A percentile compares a stretch with the other conserved stretches of the same genome.
These are phyloP conservation scores for Trachurus trachurus DNA, from an alignment of 2,797 vertebrate genomes.

Conservation along the genomic window DNA sequence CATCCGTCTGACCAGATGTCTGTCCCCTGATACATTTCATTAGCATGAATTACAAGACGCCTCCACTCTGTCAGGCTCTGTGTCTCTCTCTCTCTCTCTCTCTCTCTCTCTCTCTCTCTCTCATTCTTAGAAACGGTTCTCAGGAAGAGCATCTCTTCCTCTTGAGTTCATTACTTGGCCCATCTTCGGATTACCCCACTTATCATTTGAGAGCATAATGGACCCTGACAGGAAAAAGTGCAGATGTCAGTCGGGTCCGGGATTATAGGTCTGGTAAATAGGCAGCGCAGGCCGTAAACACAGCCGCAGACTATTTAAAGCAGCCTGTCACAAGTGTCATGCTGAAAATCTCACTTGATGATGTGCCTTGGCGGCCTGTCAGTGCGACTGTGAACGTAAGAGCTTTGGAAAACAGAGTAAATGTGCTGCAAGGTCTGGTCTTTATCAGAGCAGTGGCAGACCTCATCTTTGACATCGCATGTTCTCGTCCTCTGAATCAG, in stretches of 20 bases:
- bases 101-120: slow-evolving; percentile 1
- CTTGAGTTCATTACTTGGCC: slow-evolving; percentile 42
- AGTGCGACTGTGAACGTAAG: slow-evolving; percentile 6
- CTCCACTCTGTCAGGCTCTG: background rate
- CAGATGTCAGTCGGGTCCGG: slow-evolving; percentile 58
- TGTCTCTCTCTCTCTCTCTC: background rate
- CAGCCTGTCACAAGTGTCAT: slow-evolving; percentile 64
- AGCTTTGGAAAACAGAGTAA: slow-evolving; percentile 40
- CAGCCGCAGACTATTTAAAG: slow-evolving; percentile 53
- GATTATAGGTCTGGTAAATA: slow-evolving; percentile 59
- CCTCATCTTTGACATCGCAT: slow-evolving; percentile 50
- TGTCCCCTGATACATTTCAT: slow-evolving; percentile 40
- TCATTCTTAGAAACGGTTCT: slow-evolving; percentile 29
- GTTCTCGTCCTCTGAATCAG: slow-evolving; percentile 39
- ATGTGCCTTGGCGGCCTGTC: slow-evolving; percentile 46
- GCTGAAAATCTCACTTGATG: slow-evolving; percentile 52
- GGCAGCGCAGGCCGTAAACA: slow-evolving; percentile 54
- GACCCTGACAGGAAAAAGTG: slow-evolving; percentile 50
- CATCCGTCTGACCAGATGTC: slow-evolving; percentile 57
- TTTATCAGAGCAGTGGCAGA: slow-evolving; percentile 68
- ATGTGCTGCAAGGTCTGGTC: slow-evolving; percentile 57
- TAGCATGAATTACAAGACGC: slow-evolving; percentile 26
- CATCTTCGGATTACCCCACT: slow-evolving; percentile 47
- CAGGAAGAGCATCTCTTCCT: slow-evolving; percentile 44
- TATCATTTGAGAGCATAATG: slow-evolving; percentile 54